These are phyloP conservation scores for Megalops atlanticus DNA, from an alignment of 2,113 vertebrate genomes.

Conservation along the genomic window DNA sequence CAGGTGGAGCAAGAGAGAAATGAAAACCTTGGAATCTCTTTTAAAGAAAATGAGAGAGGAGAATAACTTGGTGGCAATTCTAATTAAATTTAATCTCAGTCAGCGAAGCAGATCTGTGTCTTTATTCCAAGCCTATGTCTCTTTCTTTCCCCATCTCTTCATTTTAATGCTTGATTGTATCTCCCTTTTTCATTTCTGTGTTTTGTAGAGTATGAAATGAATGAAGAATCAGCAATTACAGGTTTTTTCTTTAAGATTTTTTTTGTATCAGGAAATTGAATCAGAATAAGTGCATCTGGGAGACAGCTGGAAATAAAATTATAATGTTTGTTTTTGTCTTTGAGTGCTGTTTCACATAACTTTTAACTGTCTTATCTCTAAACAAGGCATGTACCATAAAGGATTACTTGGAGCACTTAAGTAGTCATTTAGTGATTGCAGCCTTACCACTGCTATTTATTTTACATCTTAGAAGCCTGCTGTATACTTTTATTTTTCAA, in stretches of 20 bases:
- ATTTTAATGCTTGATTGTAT: neutral
- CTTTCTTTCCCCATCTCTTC: neutral
- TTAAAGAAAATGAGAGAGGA: neutral
- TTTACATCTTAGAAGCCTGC: neutral
- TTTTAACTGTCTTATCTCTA: neutral
- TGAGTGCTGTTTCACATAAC: neutral
- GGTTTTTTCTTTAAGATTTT: neutral
- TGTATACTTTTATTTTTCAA: neutral
- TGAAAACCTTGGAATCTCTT: neutral
- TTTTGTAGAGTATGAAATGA: neutral
- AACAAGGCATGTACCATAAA: neutral
- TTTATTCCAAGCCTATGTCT: constrained; percentile 1
- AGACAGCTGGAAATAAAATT: neutral
- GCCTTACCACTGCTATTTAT: no score
- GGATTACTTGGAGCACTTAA: neutral
- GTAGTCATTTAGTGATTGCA: neutral
- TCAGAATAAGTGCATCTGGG: neutral
- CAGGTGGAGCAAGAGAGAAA: constrained; percentile 6
- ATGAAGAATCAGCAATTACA: neutral
- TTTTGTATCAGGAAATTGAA: neutral
- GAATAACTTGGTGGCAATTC: neutral
- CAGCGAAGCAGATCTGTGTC: neutral
- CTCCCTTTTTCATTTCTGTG: constrained; percentile 11
- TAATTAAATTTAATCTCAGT: neutral
- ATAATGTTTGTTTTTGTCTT: neutral